Percentiles rank a stretch among this genome's conserved stretches.
Conservation (phyloP, 92 coral and sea anemone genomes). For the Siderastrea radians region DNA sequence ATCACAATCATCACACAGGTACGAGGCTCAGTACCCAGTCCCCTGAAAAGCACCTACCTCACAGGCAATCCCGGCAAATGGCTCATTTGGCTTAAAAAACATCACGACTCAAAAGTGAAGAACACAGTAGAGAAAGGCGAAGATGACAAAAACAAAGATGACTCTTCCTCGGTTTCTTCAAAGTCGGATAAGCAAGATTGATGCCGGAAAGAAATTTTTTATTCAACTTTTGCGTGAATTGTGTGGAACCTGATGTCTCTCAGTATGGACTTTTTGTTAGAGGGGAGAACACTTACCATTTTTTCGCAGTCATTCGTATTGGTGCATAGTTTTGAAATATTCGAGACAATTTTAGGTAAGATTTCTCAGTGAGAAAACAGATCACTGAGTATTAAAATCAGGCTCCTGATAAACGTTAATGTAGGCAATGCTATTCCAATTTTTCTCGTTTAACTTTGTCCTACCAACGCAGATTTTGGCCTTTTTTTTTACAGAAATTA, state of each 20-base stretch:
- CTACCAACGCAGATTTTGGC: no score
- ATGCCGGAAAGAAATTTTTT: neutral
- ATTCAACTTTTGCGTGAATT: neutral
- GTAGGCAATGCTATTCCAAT: no score
- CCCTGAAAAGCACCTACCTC: conserved; percentile 83
- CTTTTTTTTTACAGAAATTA: no score
- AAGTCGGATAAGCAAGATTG: conserved; percentile 3
- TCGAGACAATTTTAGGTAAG: no score
- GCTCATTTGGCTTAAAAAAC: conserved; percentile 78
- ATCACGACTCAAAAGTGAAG: conserved; percentile 57
- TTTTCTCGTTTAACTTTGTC: no score
- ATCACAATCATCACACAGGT: conserved; percentile 86
- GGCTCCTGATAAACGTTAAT: no score
- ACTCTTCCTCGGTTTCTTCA: conserved; percentile 24
- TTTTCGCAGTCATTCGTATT: no score
- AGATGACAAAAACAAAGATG: conserved; percentile 21
- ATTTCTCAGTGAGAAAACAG: no score
- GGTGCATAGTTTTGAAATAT: no score
- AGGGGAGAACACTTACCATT: no score
- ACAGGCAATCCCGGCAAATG: conserved; percentile 90
- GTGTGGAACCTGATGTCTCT: neutral
- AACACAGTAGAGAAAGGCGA: conserved; percentile 33
- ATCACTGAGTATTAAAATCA: no score
- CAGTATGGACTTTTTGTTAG: no score
- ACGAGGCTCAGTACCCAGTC: conserved; percentile 83